Evolutionary conservation across 35 echinoderm and acorn worm genomes (phyloP).

Genomic region (Ptychodera flava): DNA sequence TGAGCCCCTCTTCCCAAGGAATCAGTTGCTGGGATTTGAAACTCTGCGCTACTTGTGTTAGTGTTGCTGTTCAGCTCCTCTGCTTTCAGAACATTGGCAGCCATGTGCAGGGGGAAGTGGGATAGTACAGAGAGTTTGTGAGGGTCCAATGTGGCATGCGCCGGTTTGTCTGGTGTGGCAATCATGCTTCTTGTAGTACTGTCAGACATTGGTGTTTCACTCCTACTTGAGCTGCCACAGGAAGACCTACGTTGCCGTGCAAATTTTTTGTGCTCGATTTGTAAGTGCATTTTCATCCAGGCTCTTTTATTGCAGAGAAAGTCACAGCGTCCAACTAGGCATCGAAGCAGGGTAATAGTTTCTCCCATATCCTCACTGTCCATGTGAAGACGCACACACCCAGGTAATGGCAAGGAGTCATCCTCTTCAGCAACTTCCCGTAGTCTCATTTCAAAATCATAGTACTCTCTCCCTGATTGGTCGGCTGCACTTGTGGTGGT

Average conservation of each 20-base stretch:
- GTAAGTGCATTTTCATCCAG: not conserved
- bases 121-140: not conserved
- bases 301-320: not conserved
- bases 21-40: not conserved
- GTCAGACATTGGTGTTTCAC: not conserved
- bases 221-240: not conserved
- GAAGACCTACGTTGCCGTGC: not conserved
- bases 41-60: not conserved
- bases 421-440: not conserved
- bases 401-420: not conserved
- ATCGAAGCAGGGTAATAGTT: not conserved
- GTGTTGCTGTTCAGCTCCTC: not conserved
- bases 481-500: not conserved
- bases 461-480: not conserved
- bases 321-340: not conserved
- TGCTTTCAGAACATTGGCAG: not conserved
- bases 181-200: not conserved
- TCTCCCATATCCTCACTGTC: not conserved
- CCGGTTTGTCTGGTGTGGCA: not conserved
- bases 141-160: not conserved
- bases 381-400: not conserved
- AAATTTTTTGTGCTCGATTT: not conserved
- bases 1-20: not conserved
- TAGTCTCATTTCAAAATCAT: not conserved
- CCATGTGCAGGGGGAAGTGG: not conserved